phyloP scores from a whole-genome alignment of 1,140 invertebrate genomes.

The Homarus americanus region DNA sequence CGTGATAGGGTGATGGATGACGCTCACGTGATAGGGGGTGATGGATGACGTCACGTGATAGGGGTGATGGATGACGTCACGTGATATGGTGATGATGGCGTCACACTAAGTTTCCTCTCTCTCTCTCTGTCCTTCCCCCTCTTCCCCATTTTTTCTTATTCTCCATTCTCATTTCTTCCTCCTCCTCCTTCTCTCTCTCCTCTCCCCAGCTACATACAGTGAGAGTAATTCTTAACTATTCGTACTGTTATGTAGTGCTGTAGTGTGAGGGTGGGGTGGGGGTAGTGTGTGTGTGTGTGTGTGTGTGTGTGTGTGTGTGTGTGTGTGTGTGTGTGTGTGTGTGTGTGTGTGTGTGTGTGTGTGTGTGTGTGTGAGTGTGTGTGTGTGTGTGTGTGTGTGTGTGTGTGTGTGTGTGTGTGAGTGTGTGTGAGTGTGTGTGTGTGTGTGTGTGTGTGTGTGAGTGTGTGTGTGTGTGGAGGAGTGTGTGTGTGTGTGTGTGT shows the following conservation, averaged over 20 bases:
- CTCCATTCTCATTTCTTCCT: no score
- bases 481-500: neutral
- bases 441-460: conserved; percentile 27
- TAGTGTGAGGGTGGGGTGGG: no score
- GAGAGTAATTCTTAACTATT: no score
- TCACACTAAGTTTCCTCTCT: neutral
- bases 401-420: conserved; percentile 7
- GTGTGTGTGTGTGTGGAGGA: conserved; percentile 7
- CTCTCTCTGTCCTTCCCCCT: neutral
- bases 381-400: conserved; percentile 7
- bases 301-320: neutral
- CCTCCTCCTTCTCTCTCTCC: neutral
- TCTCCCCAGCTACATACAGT: neutral
- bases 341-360: conserved; percentile 7
- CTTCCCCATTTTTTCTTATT: neutral
- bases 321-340: conserved; percentile 7
- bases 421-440: conserved; percentile 26
- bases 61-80: no score
- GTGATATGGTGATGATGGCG: no score
- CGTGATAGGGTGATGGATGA: no score
- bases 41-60: no score
- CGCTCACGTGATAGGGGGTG: no score
- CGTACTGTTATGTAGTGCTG: no score
- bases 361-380: conserved; percentile 5
- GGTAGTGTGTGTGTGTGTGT: neutral